A percentile compares a stretch with the other conserved stretches of the same genome.
These are phyloP conservation scores for Limnephilus rhombicus DNA, from an alignment of 2,888 invertebrate genomes.

Conservation along the genomic window DNA sequence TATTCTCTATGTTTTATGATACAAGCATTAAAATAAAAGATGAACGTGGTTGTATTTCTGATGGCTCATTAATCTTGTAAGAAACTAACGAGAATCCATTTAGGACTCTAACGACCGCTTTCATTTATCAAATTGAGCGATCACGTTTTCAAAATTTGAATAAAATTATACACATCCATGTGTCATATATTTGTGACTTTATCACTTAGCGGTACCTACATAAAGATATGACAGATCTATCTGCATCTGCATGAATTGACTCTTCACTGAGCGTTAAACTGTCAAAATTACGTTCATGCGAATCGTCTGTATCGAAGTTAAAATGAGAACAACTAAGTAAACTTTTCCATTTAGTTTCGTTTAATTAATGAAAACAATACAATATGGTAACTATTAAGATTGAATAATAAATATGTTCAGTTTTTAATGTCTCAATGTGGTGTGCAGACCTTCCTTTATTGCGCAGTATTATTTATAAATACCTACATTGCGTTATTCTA, in stretches of 20 bases:
- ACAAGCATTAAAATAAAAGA: neutral
- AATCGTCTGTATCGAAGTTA: no score
- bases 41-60: neutral
- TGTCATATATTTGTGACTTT: neutral
- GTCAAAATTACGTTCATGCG: no score
- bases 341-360: no score
- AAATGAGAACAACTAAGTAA: no score
- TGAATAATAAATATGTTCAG: neutral
- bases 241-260: no score
- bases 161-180: neutral
- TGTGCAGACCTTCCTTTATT: neutral
- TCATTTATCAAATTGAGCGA: neutral
- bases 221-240: no score
- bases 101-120: neutral
- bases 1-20: neutral
- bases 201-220: no score
- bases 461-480: neutral
- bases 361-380: no score
- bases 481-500: neutral
- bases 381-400: neutral
- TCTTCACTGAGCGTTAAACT: no score
- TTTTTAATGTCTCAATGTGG: neutral
- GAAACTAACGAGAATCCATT: neutral
- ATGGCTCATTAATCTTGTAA: neutral
- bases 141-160: neutral